Conservation (phyloP, 2,797 vertebrate genomes). For the Cacajao melanocephalus region DNA sequence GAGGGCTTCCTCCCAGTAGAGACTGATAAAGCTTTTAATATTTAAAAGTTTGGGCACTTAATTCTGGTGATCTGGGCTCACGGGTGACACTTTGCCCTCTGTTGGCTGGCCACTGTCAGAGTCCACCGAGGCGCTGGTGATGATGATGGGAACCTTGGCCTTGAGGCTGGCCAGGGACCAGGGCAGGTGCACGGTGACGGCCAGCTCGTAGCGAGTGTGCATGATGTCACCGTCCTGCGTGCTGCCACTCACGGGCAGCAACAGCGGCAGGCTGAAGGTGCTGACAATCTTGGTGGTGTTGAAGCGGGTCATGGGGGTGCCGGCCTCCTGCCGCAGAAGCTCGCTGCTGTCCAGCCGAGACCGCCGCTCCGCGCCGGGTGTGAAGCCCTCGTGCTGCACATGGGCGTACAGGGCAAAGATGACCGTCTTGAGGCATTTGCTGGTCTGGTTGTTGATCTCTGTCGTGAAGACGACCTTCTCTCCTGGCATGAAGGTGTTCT, state of each 20-base stretch:
- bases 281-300: slow-evolving; percentile 48
- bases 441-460: slow-evolving; percentile 71
- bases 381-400: slow-evolving; percentile 63
- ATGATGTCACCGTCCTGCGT: neutral
- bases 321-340: slow-evolving; percentile 59
- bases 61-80: neutral
- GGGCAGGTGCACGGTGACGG: slow-evolving; percentile 59
- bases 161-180: slow-evolving; percentile 49
- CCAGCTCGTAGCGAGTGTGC: slow-evolving; percentile 67
- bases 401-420: slow-evolving; percentile 43
- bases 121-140: neutral
- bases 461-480: slow-evolving; percentile 68
- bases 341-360: slow-evolving; percentile 25
- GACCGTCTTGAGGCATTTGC: slow-evolving; percentile 59
- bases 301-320: neutral
- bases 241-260: slow-evolving; percentile 65
- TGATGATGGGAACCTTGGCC: slow-evolving; percentile 63
- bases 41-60: neutral
- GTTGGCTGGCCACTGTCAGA: accelerated
- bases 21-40: slow-evolving; percentile 54
- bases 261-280: slow-evolving; percentile 43
- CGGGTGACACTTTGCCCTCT: accelerated
- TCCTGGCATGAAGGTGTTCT: neutral
- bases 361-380: neutral
- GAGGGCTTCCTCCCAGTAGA: neutral